phyloP scores from a whole-genome alignment of 2,113 vertebrate species.

The Indicator indicator region DNA sequence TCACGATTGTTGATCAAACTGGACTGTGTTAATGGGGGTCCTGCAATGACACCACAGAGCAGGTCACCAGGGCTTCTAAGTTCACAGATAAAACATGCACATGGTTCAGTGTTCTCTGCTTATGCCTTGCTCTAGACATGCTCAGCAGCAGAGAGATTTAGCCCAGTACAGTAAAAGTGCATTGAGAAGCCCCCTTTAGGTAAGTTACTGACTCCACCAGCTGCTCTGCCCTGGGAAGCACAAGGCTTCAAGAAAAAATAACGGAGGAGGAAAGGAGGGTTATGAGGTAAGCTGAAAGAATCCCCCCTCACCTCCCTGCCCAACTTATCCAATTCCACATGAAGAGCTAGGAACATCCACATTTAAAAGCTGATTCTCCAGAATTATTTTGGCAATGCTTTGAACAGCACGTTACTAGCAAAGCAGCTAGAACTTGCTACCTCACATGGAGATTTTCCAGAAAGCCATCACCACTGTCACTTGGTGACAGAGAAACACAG shows the following conservation, averaged over 20 bases:
- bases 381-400: neutral
- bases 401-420: accelerated
- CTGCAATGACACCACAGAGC: constrained; percentile 78
- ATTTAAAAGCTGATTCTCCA: neutral
- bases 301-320: accelerated
- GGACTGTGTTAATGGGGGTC: constrained; percentile 88
- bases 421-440: neutral
- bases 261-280: no score
- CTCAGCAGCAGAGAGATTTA: neutral
- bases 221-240: neutral
- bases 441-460: neutral
- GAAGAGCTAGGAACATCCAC: accelerated
- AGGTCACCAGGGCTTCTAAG: neutral
- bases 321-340: accelerated
- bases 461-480: neutral
- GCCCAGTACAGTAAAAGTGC: neutral
- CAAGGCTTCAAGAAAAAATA: neutral
- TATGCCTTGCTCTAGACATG: neutral
- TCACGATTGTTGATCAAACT: constrained; percentile 88
- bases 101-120: neutral
- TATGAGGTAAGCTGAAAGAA: neutral
- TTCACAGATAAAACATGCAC: neutral
- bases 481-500: neutral
- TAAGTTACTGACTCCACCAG: neutral
- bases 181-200: neutral